Base-by-base conservation (phyloP, 35 echinoderm and acorn worm genomes). In the Strongylocentrotus purpuratus region DNA sequence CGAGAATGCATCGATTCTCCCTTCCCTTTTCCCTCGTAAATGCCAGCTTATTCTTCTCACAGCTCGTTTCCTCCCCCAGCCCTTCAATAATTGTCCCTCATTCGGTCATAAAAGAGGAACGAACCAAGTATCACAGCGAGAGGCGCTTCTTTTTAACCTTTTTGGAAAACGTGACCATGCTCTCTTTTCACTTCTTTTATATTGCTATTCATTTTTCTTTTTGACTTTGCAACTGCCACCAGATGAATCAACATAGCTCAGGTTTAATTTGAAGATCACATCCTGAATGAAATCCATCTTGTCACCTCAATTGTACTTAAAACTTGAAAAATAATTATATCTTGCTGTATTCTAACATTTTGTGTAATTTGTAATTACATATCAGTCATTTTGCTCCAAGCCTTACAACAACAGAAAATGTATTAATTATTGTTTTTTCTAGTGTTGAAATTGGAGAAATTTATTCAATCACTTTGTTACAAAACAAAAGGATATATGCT, bases 41-140 rank as follows among this genome's bases (percentile, higher is more conserved):
- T 78, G 65, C 65, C 65, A 78, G 65, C 65, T 78, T 78, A 78
- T 78, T 78, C 65, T 78, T n/a, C 65, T 78, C 65, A 78, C 65
- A 78, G 65, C 65, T 78, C 65, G 65, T 78, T 78, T 78, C 25
- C 25, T 78, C 65, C 65, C 65, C 65, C 65, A 28, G 65, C 65
- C 22, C 65, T 78, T 78, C 65, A 78, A 78, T 78, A 78, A 78
- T 78, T 78, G 65, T 78, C 65, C 65, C 65, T n/a, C 22, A 28
- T 78, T 78, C 65, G 65, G 65, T 78, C 65, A 28, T 78, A 18
- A 78, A 78, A n/a, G 65, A 78, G 65, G n/a, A n/a, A 78, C 65
- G 18, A 78, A n/a, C 50, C 0, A 55, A 55, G 2, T 55, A 55
- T 0, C 7, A 55, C 65, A 78, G 65, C 65, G 20, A 78, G 65